A percentile compares a stretch with the other conserved stretches of the same genome.
These are phyloP conservation scores for Heliconius himera DNA, from an alignment of 1,140 invertebrate species.

Conservation along the genomic window DNA sequence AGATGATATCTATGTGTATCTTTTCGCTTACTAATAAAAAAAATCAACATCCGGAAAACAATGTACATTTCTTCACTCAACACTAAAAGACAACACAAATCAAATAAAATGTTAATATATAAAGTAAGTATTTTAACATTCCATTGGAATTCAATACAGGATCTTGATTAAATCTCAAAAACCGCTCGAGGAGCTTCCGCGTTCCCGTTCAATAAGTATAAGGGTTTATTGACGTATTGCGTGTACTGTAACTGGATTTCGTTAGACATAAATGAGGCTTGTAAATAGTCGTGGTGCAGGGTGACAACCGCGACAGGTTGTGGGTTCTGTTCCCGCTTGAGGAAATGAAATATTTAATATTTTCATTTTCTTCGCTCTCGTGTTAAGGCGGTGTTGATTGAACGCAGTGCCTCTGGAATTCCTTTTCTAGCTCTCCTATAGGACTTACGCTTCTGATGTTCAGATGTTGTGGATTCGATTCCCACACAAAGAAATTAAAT, in stretches of 20 bases:
- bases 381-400: too few relatives aligned
- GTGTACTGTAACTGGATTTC: background rate
- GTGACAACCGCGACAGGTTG: too few relatives aligned
- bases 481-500: too few relatives aligned
- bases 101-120: background rate
- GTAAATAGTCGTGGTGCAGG: background rate
- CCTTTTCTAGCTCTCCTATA: too few relatives aligned
- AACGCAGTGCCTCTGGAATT: too few relatives aligned
- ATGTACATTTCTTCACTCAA: background rate
- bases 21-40: background rate
- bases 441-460: too few relatives aligned
- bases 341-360: too few relatives aligned
- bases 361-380: too few relatives aligned
- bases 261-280: background rate
- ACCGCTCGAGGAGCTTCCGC: background rate
- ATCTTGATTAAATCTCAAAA: conserved; percentile 4
- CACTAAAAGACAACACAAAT: background rate
- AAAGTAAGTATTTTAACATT: background rate
- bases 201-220: background rate
- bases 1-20: too few relatives aligned
- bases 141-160: conserved; percentile 1
- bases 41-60: background rate
- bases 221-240: conserved; percentile 4
- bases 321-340: too few relatives aligned
- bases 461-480: too few relatives aligned